phyloP scores from a whole-genome alignment of 2,888 invertebrate genomes.

The Sceliomorpha sp. region DNA sequence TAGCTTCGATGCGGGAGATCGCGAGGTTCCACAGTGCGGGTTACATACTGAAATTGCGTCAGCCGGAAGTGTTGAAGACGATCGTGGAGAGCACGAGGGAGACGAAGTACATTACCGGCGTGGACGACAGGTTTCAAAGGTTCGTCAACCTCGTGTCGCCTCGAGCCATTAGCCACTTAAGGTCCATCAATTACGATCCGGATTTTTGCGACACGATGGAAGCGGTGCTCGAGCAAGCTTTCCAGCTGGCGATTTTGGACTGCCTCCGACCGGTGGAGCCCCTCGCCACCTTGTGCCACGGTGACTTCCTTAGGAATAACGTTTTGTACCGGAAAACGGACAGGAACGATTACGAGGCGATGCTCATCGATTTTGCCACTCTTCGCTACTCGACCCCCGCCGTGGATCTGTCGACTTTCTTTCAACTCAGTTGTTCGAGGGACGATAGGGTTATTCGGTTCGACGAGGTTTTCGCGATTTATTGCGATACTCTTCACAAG shows the following conservation, averaged over 20 bases:
- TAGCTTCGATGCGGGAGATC: slow-evolving; percentile 66
- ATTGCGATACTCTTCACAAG: slow-evolving; percentile 63
- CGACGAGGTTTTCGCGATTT: slow-evolving; percentile 60
- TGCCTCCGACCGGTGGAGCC: slow-evolving; percentile 61
- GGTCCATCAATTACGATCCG: slow-evolving; percentile 56
- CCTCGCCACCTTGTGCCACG: slow-evolving; percentile 70
- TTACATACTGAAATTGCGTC: slow-evolving; percentile 65
- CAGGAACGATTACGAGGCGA: slow-evolving; percentile 15
- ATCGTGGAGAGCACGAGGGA: slow-evolving; percentile 57
- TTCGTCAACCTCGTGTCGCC: slow-evolving; percentile 25
- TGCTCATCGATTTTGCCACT: slow-evolving; percentile 67
- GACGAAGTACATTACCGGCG: slow-evolving; percentile 51
- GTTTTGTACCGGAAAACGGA: slow-evolving; percentile 59
- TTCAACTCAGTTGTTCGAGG: slow-evolving; percentile 60
- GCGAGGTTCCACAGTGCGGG: slow-evolving; percentile 68
- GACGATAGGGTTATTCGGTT: slow-evolving; percentile 48
- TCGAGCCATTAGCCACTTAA: slow-evolving; percentile 58
- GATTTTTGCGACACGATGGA: slow-evolving; percentile 63
- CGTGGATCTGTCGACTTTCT: slow-evolving; percentile 69
- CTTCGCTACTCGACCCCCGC: slow-evolving; percentile 67
- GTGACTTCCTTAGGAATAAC: slow-evolving; percentile 72
- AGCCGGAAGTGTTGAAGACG: slow-evolving; percentile 56
- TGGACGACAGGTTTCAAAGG: rapidly evolving
- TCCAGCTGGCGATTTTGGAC: slow-evolving; percentile 51
- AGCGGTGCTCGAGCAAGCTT: slow-evolving; percentile 53